These are phyloP conservation scores for Hippotragus niger DNA, from an alignment of 2,113 vertebrate species.

Conservation along the genomic window DNA sequence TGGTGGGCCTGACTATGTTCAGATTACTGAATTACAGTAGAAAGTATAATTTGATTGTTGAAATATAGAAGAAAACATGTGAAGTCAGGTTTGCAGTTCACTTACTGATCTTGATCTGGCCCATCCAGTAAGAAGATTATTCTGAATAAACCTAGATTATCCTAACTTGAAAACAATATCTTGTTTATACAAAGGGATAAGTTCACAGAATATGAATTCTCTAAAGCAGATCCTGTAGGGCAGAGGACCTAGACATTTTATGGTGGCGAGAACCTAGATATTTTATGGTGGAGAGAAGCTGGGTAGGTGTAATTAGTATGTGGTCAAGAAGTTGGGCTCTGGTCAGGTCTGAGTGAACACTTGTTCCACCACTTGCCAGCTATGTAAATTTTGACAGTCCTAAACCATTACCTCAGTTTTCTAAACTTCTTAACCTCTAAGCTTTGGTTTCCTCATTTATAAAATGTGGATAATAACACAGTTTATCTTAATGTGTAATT, in stretches of 20 bases:
- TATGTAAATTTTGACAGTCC: not conserved
- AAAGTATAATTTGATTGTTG: not conserved
- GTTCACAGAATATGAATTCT: not conserved
- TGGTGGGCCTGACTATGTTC: not conserved
- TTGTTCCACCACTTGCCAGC: not conserved
- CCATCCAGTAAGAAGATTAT: not conserved
- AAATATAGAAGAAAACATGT: not conserved
- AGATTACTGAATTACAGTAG: not conserved
- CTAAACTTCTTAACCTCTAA: constrained; percentile 1
- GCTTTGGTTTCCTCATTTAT: not conserved
- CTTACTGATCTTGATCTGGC: not conserved
- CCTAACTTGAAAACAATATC: not conserved
- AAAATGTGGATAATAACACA: not conserved
- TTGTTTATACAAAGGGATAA: not conserved
- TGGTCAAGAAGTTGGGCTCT: not conserved
- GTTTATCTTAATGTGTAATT: constrained; percentile 19
- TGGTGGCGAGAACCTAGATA: not conserved
- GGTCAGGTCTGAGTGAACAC: not conserved
- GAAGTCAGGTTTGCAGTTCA: not conserved
- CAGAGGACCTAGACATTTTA: not conserved
- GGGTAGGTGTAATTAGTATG: not conserved
- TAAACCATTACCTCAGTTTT: not conserved
- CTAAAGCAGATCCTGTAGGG: not conserved
- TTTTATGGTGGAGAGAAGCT: not conserved
- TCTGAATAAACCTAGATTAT: not conserved